Conservation (phyloP, 2,797 vertebrate species). For the Enteromius unitaeniatus region DNA sequence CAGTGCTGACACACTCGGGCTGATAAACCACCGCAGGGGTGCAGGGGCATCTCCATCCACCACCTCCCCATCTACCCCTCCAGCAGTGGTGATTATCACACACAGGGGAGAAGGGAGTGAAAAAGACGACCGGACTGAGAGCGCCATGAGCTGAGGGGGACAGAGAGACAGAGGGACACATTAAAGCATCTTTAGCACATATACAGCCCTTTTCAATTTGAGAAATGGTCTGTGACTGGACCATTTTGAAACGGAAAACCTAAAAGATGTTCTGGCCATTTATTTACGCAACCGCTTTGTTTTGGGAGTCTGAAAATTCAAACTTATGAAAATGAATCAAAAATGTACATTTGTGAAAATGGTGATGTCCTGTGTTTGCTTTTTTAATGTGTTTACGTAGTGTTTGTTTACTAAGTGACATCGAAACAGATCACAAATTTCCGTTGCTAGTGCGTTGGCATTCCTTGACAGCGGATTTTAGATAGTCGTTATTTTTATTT, state of each 20-base stretch:
- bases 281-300: no score
- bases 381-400: no score
- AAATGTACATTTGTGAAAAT: no score
- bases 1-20: constrained; percentile 42
- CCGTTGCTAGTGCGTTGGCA: constrained; percentile 14
- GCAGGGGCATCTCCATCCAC: constrained; percentile 36
- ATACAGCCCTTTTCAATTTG: constrained; percentile 2
- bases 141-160: constrained; percentile 31
- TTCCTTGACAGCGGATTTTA: constrained; percentile 22
- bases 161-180: constrained; percentile 35
- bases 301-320: no score
- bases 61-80: constrained; percentile 26
- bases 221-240: neutral
- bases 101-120: constrained; percentile 60
- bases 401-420: no score
- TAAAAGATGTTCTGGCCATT: neutral
- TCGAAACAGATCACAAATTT: neutral
- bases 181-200: constrained; percentile 31
- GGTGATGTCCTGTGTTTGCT: no score
- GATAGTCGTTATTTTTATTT: no score
- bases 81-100: constrained; percentile 55
- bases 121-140: constrained; percentile 18
- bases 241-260: neutral
- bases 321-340: no score
- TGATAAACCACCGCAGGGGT: constrained; percentile 47